Evolutionary conservation across 2,888 invertebrate genomes (phyloP).

Genomic region (Drosophila heteroneura): DNA sequence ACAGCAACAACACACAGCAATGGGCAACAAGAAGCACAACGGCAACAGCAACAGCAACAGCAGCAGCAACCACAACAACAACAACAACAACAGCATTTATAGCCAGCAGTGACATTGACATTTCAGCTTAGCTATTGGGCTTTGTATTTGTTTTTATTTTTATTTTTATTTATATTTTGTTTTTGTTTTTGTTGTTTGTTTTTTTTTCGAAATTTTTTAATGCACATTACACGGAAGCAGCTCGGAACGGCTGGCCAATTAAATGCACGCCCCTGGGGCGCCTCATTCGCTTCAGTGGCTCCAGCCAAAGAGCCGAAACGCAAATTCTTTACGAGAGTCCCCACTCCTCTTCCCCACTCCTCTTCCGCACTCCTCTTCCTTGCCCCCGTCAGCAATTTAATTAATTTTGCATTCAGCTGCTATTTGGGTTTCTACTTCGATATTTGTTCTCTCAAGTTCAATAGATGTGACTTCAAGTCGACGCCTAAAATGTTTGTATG

Average conservation of each 20-base stretch:
- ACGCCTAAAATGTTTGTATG: slow-evolving; percentile 15
- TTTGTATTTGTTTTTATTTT: slow-evolving; percentile 41
- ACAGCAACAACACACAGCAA: slow-evolving; percentile 22
- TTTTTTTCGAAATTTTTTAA: slow-evolving; percentile 40
- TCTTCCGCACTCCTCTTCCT: background rate
- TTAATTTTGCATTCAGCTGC: slow-evolving; percentile 49
- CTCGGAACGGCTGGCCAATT: slow-evolving; percentile 46
- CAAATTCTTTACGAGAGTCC: slow-evolving; percentile 12
- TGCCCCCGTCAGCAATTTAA: slow-evolving; percentile 32
- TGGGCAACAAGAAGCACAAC: slow-evolving; percentile 30
- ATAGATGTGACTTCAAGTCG: slow-evolving; percentile 38
- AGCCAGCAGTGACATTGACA: slow-evolving; percentile 70
- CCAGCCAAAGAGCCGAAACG: slow-evolving; percentile 13
- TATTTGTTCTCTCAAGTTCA: slow-evolving; percentile 29
- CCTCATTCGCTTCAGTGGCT: slow-evolving; percentile 44
- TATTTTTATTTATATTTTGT: slow-evolving; percentile 2
- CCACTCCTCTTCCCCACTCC: background rate
- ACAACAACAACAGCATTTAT: slow-evolving; percentile 24
- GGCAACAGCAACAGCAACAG: slow-evolving; percentile 13
- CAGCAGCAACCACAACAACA: background rate
- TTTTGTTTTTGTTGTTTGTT: background rate
- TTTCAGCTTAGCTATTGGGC: slow-evolving; percentile 65
- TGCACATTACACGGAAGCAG: slow-evolving; percentile 63
- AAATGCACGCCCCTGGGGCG: slow-evolving; percentile 54
- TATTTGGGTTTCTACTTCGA: background rate